phyloP scores from a whole-genome alignment of 30 jellyfish, hydroid and myxozoan genomes.

The Chrysaora quinquecirrha region DNA sequence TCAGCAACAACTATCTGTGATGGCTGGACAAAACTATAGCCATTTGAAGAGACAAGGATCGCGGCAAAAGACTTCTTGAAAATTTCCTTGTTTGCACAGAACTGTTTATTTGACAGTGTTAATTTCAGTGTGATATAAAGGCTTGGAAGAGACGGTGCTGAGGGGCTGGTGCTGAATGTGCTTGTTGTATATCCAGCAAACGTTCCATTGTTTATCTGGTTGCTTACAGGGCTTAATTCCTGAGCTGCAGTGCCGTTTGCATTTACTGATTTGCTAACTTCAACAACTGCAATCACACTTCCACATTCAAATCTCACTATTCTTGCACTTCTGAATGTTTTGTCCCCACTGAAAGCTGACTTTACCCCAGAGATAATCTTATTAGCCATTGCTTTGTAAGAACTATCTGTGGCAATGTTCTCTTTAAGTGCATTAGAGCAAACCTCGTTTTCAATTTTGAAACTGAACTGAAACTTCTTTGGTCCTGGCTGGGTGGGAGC shows the following conservation, averaged over 20 bases:
- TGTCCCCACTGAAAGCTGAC: conserved; percentile 35
- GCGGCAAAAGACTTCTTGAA: conserved; percentile 33
- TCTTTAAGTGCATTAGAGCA: conserved; percentile 51
- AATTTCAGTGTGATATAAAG: conserved; percentile 17
- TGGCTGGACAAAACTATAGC: background rate
- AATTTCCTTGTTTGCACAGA: conserved; percentile 13
- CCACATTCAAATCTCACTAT: conserved; percentile 58
- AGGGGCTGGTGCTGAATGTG: conserved; percentile 13
- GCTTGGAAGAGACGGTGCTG: conserved; percentile 3
- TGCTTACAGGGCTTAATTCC: conserved; percentile 17
- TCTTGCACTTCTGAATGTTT: conserved; percentile 20
- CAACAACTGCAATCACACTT: conserved; percentile 64
- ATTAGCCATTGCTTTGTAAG: conserved; percentile 6
- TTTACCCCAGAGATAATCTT: conserved; percentile 17
- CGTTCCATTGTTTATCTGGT: conserved; percentile 4
- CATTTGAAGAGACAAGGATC: conserved; percentile 27
- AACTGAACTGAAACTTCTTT: conserved; percentile 28
- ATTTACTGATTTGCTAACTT: conserved; percentile 43
- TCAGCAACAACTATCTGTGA: conserved; percentile 42
- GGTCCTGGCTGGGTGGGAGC: conserved; percentile 22
- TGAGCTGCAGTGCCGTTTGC: conserved; percentile 5
- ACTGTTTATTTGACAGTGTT: conserved; percentile 32
- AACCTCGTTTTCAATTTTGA: conserved; percentile 26
- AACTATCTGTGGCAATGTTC: conserved; percentile 10
- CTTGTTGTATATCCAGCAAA: background rate